Evolutionary conservation across 2,113 vertebrate genomes (phyloP).

Genomic region (Indicator maculatus): DNA sequence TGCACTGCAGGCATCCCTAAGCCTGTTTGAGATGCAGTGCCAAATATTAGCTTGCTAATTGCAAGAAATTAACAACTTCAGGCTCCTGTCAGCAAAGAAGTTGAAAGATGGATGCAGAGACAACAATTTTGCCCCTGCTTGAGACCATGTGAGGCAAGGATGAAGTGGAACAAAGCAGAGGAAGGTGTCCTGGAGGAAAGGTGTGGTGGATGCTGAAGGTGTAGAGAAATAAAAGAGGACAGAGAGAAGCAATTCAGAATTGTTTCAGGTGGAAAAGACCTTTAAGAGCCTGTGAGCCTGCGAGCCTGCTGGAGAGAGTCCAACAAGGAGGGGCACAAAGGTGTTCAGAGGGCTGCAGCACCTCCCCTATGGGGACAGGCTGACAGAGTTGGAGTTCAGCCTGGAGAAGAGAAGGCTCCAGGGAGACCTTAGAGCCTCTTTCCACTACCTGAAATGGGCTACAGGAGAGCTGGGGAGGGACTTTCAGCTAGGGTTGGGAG

Average conservation of each 20-base stretch:
- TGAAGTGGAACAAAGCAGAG: not conserved
- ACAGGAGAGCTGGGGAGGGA: no score
- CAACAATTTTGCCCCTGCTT: not conserved
- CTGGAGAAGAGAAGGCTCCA: no score
- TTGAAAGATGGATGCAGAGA: not conserved
- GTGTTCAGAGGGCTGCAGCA: no score
- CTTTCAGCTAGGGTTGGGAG: no score
- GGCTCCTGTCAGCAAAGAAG: not conserved
- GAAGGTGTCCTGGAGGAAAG: not conserved
- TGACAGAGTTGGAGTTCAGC: no score
- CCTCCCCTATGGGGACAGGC: no score
- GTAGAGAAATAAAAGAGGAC: not conserved
- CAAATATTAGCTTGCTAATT: not conserved
- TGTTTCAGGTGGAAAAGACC: not conserved
- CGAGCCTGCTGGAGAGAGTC: not conserved
- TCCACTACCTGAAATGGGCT: no score
- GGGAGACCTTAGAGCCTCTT: no score
- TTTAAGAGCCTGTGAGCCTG: not conserved
- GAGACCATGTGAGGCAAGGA: not conserved
- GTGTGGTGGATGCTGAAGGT: not conserved
- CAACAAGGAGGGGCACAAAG: no score
- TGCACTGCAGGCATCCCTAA: accelerated
- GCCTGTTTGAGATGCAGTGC: not conserved
- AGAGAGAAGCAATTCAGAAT: not conserved
- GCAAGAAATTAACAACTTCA: not conserved